Conservation (phyloP, 2,888 invertebrate species). For the Synergus gifuensis region DNA sequence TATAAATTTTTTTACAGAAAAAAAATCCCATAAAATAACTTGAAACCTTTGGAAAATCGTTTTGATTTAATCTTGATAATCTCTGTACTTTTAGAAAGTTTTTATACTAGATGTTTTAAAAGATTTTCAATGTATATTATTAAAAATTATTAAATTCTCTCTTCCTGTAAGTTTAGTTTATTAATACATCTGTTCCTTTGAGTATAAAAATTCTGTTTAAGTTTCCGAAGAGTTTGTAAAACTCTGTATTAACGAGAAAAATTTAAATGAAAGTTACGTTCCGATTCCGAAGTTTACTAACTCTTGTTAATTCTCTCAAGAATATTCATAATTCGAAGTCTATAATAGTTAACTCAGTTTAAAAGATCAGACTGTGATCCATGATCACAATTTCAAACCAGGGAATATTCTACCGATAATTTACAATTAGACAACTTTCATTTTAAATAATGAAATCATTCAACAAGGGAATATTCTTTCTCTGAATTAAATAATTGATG, state of each 20-base stretch:
- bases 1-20: background rate
- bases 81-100: background rate
- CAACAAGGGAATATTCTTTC: background rate
- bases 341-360: background rate
- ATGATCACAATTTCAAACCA: background rate
- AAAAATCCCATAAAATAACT: no score
- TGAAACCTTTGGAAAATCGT: background rate
- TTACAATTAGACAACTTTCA: background rate
- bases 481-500: background rate
- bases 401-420: background rate
- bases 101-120: background rate
- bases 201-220: background rate
- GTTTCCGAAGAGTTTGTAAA: background rate
- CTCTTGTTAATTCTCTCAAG: constrained; percentile 12
- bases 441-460: background rate
- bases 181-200: constrained; percentile 3
- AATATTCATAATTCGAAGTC: constrained; percentile 31
- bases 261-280: constrained; percentile 4
- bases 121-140: background rate
- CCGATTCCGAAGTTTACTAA: background rate
- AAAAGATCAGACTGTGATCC: constrained; percentile 22
- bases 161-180: background rate
- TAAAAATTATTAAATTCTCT: background rate
- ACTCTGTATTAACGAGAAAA: constrained; percentile 5
- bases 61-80: background rate